phyloP scores from a whole-genome alignment of 2,888 invertebrate species.

The Limnephilus auricula region DNA sequence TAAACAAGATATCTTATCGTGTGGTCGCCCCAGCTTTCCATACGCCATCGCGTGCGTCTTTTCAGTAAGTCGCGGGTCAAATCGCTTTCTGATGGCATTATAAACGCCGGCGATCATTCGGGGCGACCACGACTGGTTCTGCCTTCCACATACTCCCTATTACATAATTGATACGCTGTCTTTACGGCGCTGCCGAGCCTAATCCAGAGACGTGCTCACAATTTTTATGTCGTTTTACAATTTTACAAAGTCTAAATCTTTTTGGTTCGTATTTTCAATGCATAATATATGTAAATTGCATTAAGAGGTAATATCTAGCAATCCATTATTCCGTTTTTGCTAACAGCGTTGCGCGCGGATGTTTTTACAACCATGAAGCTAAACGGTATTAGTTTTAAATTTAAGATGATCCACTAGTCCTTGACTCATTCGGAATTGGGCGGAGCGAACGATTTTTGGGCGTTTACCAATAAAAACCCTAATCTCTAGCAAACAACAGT shows the following conservation, averaged over 20 bases:
- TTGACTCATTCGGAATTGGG: too few species aligned
- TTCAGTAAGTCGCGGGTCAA: conserved; percentile 48
- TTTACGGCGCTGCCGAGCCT: background rate
- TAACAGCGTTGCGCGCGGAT: too few species aligned
- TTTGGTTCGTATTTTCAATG: background rate
- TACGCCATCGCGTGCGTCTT: conserved; percentile 4
- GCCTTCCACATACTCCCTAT: conserved; percentile 9
- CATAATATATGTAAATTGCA: too few species aligned
- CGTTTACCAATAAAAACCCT: too few species aligned
- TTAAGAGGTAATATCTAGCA: too few species aligned
- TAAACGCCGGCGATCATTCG: conserved; percentile 52
- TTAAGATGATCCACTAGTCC: too few species aligned
- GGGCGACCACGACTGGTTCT: conserved; percentile 15
- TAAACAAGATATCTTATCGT: background rate
- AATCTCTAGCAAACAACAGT: too few species aligned
- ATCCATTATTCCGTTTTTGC: too few species aligned
- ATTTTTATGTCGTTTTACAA: background rate
- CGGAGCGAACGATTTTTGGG: too few species aligned
- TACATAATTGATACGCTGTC: conserved; percentile 43
- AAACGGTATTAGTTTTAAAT: too few species aligned
- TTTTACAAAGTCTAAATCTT: background rate
- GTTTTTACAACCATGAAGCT: too few species aligned
- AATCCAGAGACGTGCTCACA: background rate
- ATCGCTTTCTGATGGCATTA: conserved; percentile 64
- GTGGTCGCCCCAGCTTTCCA: background rate